phyloP scores from a whole-genome alignment of 2,888 invertebrate genomes.

The Dynastes maya region DNA sequence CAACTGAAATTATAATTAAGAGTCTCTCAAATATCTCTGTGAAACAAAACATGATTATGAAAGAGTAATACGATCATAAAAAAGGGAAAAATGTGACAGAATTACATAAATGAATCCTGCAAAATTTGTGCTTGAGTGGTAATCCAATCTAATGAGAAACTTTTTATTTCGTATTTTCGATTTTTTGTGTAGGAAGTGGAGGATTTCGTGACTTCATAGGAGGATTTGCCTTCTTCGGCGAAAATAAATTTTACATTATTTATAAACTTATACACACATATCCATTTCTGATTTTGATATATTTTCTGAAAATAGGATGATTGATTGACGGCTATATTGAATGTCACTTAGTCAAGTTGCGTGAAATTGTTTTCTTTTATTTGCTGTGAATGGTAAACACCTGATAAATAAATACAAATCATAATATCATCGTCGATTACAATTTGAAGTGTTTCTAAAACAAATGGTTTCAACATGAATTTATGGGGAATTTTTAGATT shows the following conservation, averaged over 20 bases:
- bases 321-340: background rate
- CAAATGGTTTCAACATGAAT: no score
- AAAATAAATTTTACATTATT: no score
- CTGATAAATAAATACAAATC: conserved; percentile 1
- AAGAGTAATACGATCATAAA: background rate
- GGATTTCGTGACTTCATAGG: no score
- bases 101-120: background rate
- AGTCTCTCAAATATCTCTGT: background rate
- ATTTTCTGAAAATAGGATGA: background rate
- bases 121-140: background rate
- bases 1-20: conserved; percentile 1
- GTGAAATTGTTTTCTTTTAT: no score
- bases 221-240: no score
- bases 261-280: no score
- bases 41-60: background rate
- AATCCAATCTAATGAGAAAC: no score
- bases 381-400: background rate
- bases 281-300: background rate
- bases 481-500: no score
- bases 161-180: no score
- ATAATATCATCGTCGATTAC: no score
- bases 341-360: background rate
- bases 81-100: background rate
- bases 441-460: no score
- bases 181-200: no score